Conservation (phyloP, 1,140 invertebrate genomes). For the Latrodectus geometricus region DNA sequence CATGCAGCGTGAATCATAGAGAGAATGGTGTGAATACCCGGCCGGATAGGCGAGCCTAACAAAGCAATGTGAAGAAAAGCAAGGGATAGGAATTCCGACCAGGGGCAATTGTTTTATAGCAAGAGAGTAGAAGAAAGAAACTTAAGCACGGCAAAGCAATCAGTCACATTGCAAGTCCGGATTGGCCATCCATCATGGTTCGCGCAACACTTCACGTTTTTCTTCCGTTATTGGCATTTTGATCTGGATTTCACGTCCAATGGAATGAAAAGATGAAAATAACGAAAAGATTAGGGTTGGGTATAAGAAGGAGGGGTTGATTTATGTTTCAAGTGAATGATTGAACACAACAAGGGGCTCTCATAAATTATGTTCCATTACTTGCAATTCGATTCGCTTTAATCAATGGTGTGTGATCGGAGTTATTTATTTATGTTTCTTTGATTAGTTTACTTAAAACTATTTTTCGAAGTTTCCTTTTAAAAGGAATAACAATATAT, state of each 20-base stretch:
- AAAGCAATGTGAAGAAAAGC: background rate
- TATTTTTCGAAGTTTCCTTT: no score
- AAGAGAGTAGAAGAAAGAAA: constrained; percentile 17
- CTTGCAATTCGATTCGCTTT: constrained; percentile 37
- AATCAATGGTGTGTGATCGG: background rate
- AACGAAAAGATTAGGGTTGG: constrained; percentile 19
- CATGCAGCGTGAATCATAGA: no score
- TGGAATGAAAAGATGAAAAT: constrained; percentile 53
- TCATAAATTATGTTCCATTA: constrained; percentile 45
- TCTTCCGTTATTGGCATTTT: constrained; percentile 57
- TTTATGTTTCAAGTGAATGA: constrained; percentile 46
- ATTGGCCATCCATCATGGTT: constrained; percentile 41
- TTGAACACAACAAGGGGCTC: constrained; percentile 44
- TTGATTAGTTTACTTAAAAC: no score
- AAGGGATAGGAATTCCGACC: constrained; percentile 12
- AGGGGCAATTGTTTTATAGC: background rate
- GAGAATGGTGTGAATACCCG: no score
- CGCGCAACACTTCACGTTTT: constrained; percentile 55
- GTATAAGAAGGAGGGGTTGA: constrained; percentile 22
- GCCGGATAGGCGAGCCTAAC: background rate
- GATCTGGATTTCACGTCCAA: constrained; percentile 55
- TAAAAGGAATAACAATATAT: no score
- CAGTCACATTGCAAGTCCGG: constrained; percentile 27
- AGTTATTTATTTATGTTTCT: no score
- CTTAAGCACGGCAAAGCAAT: constrained; percentile 41